Evolutionary conservation across 2,797 vertebrate species (phyloP).

Genomic region (Tokudaia tokunoshimensis): DNA sequence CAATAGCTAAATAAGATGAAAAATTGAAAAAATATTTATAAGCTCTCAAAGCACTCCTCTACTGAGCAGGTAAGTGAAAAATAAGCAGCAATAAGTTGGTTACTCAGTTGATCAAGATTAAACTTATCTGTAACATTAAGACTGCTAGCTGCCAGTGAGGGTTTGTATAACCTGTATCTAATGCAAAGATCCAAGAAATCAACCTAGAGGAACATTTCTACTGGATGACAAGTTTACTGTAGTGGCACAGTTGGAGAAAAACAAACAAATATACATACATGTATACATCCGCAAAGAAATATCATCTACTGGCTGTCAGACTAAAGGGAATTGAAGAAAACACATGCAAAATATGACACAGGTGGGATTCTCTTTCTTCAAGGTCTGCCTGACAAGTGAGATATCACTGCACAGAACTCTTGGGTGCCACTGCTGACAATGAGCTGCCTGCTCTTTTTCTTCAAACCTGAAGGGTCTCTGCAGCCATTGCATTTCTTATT

Average conservation of each 20-base stretch:
- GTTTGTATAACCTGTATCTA: neutral
- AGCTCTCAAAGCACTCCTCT: neutral
- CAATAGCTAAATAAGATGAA: neutral
- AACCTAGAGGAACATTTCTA: neutral
- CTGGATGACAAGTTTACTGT: neutral
- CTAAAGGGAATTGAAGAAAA: neutral
- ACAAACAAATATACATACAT: neutral
- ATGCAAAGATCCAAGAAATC: neutral
- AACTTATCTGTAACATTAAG: neutral
- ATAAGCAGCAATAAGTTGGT: neutral
- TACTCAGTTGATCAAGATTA: neutral
- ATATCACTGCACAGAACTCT: neutral
- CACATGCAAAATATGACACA: neutral
- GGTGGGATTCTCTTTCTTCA: neutral
- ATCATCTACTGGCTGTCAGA: neutral
- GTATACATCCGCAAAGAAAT: neutral
- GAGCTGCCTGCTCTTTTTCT: neutral
- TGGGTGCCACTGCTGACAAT: too few species aligned
- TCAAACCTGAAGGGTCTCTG: neutral
- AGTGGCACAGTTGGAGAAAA: neutral
- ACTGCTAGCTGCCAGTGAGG: neutral
- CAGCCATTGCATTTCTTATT: neutral
- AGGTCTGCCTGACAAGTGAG: neutral
- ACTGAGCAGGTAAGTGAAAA: neutral
- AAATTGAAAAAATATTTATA: neutral